Conservation (phyloP, 2,888 invertebrate species). For the Tyria jacobaeae region DNA sequence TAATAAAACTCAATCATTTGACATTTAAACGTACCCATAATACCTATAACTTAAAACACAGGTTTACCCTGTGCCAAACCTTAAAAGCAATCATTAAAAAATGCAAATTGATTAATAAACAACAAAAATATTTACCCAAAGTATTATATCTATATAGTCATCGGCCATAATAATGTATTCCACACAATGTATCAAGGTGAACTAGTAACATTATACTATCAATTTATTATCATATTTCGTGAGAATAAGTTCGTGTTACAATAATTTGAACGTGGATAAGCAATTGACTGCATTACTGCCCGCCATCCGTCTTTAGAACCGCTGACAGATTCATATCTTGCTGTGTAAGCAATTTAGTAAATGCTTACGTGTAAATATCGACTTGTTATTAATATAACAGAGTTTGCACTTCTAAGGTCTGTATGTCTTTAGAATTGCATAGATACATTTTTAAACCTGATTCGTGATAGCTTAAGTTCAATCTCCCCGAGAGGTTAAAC, state of each 20-base stretch:
- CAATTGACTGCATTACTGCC: constrained; percentile 23
- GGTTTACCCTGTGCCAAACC: no score
- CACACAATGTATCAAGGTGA: constrained; percentile 24
- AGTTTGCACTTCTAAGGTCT: background rate
- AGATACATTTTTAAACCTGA: background rate
- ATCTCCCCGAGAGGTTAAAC: background rate
- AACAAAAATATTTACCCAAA: constrained; percentile 7
- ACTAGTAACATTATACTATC: constrained; percentile 32
- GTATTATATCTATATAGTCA: background rate
- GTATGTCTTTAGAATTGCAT: background rate
- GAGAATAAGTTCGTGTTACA: constrained; percentile 40
- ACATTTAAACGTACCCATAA: no score
- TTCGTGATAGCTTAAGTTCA: no score
- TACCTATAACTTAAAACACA: no score
- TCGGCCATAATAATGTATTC: constrained; percentile 6
- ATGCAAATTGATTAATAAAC: background rate
- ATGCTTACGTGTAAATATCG: constrained; percentile 1
- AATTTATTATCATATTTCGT: constrained; percentile 45
- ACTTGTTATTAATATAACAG: background rate
- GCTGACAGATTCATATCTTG: constrained; percentile 5
- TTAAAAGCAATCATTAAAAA: background rate
- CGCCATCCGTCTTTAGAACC: background rate
- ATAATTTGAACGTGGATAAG: constrained; percentile 32
- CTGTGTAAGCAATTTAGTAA: constrained; percentile 12
- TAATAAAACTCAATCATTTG: background rate